Evolutionary conservation across 2,797 vertebrate species (phyloP), one percentile per base, ranked within the genome.

Genomic region (Poecile montanus): DNA sequence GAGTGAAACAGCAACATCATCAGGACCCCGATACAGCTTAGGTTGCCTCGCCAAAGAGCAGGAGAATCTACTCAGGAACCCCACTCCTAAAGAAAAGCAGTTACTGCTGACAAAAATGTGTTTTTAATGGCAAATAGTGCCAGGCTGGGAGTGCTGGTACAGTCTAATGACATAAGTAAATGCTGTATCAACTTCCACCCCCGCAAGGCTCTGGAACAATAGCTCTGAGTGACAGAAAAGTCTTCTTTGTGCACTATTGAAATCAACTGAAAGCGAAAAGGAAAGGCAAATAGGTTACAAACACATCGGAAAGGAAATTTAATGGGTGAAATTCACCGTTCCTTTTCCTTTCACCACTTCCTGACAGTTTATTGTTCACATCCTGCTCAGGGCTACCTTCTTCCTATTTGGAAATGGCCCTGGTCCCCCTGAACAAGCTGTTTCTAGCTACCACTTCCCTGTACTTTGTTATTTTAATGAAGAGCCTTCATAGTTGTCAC

Each of bases 341-440:
- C 16, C 50, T 73, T 80, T 61, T 62, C 19, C 30, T 40, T 51
- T 85, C 29, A 56, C 18, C 25, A 8, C 32, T 67, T 60, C 25
- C 90, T 74, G 48, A 9, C 32, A n/a, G 27, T 56, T 87, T 27
- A 17, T 22, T 70, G 30, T 27, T 82, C 48, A 48, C 47, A 17
- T 72, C 50, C 76, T 79, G 60, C 71, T 70, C 65, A 74, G 50
- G 36, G 48, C 53, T 74, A 21, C n/a, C n/a, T 79, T 83, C 40
- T 30, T 19, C 51, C 54, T 58, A 7, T n/a, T 29, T 0, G 0
- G 30, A 66, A 75, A 66, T 7, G 7, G 16, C 22, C 44, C 50
- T 15, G 27, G 21, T 65, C 40, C 16, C 38, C 51, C 32, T 60
- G 30, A 56, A 50, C 25, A 56, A 79, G 30, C 19, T 57, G 16